Base-by-base conservation (phyloP, 1,140 invertebrate genomes). In the Sipha flava region DNA sequence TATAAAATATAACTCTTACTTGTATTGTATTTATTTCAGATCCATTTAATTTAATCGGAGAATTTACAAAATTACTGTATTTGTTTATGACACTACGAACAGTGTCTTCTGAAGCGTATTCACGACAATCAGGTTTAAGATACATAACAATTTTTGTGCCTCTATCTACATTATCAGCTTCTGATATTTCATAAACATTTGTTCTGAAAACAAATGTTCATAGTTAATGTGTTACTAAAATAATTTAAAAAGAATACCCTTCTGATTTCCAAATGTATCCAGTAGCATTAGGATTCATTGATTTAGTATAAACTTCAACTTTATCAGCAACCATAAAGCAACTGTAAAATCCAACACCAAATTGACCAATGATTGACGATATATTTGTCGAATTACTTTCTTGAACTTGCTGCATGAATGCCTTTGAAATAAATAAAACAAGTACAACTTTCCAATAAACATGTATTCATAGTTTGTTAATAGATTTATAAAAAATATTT, bases 301-400 rank as follows among this genome's bases (percentile, higher is more conserved):
- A 89, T 83, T 89, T 89, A 7, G 96, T 95, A 84, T 88, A 97
- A 0, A 99, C 96, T 84, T 97, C 94, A 18, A 98, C 94, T 85
- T 93, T 93, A 82, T 98, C 92, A 73, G 95, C 95, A 1, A 98
- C 96, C 93, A 98, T 98, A 85, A 98, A 98, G 1, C 93, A 91
- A 54, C 96, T 98, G 84, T 98, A 99, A 85, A 99, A 99, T 12
- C 97, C 97, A 18, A 99, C 97, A 81, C 97, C 97, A 89, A 99
- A 99, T 85, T 98, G 96, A 6, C 97, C 97, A 86, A 98, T 98
- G 79, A 98, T 97, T 80, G 91, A 91, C n/a, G 88, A 90, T 5
- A 88, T 84, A 21, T 89, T 88, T 37, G 89, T 87, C 34, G 73
- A 43, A 43, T 89, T 87, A 14, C 86, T 86, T 66, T 89, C 86